Percentiles rank a stretch among this genome's conserved stretches.
phyloP scores from a whole-genome alignment of 2,797 vertebrate genomes.

The Geotria australis region DNA sequence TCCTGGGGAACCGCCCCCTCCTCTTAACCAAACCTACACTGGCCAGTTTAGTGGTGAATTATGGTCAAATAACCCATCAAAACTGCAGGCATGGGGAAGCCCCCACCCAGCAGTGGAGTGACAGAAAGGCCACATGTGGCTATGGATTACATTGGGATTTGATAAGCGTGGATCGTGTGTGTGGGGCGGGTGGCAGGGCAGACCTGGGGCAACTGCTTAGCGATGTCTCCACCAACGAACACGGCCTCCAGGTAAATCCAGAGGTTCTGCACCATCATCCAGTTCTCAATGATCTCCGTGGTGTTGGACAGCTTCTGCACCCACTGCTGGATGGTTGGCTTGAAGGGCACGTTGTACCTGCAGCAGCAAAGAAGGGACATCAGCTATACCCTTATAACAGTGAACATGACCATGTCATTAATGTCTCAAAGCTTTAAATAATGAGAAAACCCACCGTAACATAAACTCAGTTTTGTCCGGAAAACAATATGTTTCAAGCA shows the following conservation, averaged over 20 bases:
- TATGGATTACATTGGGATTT: background rate
- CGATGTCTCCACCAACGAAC: slow-evolving; percentile 48
- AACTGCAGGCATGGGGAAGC: background rate
- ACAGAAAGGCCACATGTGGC: background rate
- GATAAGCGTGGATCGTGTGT: background rate
- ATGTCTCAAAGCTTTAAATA: background rate
- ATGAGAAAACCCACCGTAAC: no score
- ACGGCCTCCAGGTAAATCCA: slow-evolving; percentile 61
- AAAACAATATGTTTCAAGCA: background rate
- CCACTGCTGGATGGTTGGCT: slow-evolving; percentile 30
- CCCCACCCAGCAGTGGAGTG: background rate
- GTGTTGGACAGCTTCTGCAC: slow-evolving; percentile 35
- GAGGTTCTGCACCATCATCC: slow-evolving; percentile 40
- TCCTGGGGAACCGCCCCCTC: no score
- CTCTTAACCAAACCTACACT: no score
- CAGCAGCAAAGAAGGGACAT: slow-evolving; percentile 1
- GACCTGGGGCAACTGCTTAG: slow-evolving; percentile 48
- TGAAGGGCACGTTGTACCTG: slow-evolving; percentile 34
- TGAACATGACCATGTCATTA: background rate
- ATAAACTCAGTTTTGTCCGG: no score
- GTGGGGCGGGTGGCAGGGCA: background rate
- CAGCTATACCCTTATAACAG: background rate
- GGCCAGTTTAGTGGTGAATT: no score
- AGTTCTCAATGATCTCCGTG: slow-evolving; percentile 36
- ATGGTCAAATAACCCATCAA: background rate